These are phyloP conservation scores for Enteromius paludinosus DNA, from an alignment of 2,797 vertebrate genomes.

Conservation along the genomic window DNA sequence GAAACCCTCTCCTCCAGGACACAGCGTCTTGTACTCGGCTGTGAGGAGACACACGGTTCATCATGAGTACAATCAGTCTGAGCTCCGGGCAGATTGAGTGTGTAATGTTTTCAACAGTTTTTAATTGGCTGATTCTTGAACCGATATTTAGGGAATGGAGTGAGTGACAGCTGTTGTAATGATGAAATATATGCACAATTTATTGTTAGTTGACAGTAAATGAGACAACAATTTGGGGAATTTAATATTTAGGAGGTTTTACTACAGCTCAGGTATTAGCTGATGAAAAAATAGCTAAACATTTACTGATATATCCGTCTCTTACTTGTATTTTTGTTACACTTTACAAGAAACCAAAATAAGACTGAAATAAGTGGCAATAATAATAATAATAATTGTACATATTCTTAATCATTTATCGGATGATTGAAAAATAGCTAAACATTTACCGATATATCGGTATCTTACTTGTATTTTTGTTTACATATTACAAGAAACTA, in stretches of 20 bases:
- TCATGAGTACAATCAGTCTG: background rate
- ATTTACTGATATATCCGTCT: background rate
- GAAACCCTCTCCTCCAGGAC: constrained; percentile 94
- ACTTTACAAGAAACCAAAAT: background rate
- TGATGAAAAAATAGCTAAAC: background rate
- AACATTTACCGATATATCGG: too few species aligned
- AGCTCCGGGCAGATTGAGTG: background rate
- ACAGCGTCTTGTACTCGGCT: constrained; percentile 95
- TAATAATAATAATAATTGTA: too few species aligned
- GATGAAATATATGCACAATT: background rate
- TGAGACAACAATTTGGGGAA: background rate
- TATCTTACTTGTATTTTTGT: too few species aligned
- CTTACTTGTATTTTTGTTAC: too few species aligned
- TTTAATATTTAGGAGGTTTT: background rate
- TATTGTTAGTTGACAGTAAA: background rate
- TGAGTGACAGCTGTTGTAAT: background rate
- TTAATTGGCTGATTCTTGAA: background rate
- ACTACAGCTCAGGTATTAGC: background rate
- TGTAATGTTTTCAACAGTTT: background rate
- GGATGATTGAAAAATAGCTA: too few species aligned
- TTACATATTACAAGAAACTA: background rate
- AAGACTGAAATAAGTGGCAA: too few species aligned
- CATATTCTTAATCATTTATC: too few species aligned
- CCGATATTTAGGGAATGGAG: background rate
- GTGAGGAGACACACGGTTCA: constrained; percentile 29